These are phyloP conservation scores for Megaleporinus macrocephalus DNA, from an alignment of 2,113 vertebrate species.

Conservation along the genomic window DNA sequence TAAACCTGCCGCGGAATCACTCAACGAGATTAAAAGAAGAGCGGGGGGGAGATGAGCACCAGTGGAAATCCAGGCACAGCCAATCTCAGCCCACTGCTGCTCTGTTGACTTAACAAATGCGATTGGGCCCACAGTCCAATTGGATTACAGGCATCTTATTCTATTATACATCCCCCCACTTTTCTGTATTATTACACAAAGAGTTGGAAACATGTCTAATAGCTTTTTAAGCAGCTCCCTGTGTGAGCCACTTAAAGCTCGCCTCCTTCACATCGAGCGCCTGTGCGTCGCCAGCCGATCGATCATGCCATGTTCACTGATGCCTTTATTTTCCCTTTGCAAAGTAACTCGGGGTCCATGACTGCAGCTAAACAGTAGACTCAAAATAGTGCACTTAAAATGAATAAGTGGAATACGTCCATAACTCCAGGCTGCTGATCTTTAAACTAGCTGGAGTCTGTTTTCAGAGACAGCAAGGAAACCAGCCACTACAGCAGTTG, in stretches of 20 bases:
- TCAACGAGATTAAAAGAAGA: slow-evolving; percentile 78
- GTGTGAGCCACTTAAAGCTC: slow-evolving; percentile 63
- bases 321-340: neutral
- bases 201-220: slow-evolving; percentile 74
- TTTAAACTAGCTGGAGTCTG: no score
- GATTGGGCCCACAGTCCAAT: slow-evolving; percentile 41
- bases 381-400: no score
- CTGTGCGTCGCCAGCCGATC: slow-evolving; percentile 18
- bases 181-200: slow-evolving; percentile 67
- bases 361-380: no score
- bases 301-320: neutral
- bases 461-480: no score
- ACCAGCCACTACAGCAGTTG: no score
- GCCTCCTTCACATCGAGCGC: slow-evolving; percentile 47
- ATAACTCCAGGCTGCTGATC: no score
- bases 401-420: no score
- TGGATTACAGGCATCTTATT: slow-evolving; percentile 72
- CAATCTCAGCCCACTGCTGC: slow-evolving; percentile 39
- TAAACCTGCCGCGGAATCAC: slow-evolving; percentile 71
- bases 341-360: neutral
- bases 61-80: slow-evolving; percentile 50
- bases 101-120: slow-evolving; percentile 63
- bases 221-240: slow-evolving; percentile 71
- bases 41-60: slow-evolving; percentile 25
- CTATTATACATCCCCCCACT: slow-evolving; percentile 68